Evolutionary conservation across 2,888 invertebrate species (phyloP).

Genomic region (Nymphalis polychloros): DNA sequence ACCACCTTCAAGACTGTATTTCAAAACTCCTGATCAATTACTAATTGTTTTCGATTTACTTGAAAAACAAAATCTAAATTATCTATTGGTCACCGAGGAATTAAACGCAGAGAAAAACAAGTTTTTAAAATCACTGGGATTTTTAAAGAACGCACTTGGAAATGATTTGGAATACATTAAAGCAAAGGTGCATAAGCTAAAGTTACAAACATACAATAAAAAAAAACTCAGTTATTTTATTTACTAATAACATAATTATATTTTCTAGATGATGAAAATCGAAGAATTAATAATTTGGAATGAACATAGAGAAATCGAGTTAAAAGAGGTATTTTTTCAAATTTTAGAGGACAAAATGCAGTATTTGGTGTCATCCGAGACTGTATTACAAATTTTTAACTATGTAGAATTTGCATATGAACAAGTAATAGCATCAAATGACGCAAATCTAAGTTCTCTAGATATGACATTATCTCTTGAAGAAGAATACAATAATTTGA

Average conservation of each 20-base stretch:
- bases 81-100: constrained; percentile 70
- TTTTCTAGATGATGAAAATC: constrained; percentile 59
- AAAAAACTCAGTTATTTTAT: constrained; percentile 9
- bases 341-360: constrained; percentile 73
- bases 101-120: constrained; percentile 65
- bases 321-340: constrained; percentile 65
- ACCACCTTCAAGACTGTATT: constrained; percentile 65
- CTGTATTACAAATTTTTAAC: constrained; percentile 82
- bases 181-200: constrained; percentile 54
- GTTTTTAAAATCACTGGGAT: constrained; percentile 60
- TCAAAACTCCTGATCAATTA: constrained; percentile 65
- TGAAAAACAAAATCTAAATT: constrained; percentile 75
- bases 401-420: constrained; percentile 86
- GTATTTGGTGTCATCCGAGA: constrained; percentile 80
- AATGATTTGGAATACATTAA: constrained; percentile 63
- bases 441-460: constrained; percentile 80
- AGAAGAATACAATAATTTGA: constrained; percentile 68
- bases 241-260: constrained; percentile 7
- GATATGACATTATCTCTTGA: constrained; percentile 84
- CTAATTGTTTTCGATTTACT: constrained; percentile 60
- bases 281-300: constrained; percentile 60
- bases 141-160: constrained; percentile 54
- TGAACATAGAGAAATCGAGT: constrained; percentile 60
- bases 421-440: constrained; percentile 82
- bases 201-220: background rate